Evolutionary conservation across 2,888 invertebrate genomes (phyloP).

Genomic region (Nemapogon koenigi): DNA sequence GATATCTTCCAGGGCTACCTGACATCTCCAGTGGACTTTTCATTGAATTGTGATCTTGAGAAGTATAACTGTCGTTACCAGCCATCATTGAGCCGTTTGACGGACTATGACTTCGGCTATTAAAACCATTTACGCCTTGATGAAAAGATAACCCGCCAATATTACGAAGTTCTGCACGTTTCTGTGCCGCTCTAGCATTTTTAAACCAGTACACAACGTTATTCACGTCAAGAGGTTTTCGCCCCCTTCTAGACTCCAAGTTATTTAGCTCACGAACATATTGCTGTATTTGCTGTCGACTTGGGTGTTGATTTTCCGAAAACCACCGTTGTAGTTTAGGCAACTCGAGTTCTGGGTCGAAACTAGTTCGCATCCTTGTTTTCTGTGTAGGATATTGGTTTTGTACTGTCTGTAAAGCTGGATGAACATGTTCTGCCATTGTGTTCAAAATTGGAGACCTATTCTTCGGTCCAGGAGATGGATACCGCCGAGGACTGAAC

Average conservation of each 20-base stretch:
- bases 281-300: slow-evolving; percentile 94
- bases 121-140: slow-evolving; percentile 69
- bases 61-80: slow-evolving; percentile 66
- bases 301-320: slow-evolving; percentile 95
- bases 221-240: slow-evolving; percentile 93
- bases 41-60: slow-evolving; percentile 63
- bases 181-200: slow-evolving; percentile 95
- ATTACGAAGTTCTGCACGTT: slow-evolving; percentile 83
- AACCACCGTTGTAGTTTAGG: slow-evolving; percentile 98
- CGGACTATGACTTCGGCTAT: slow-evolving; percentile 69
- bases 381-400: slow-evolving; percentile 83
- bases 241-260: slow-evolving; percentile 88
- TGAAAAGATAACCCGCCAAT: slow-evolving; percentile 66
- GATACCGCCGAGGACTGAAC: slow-evolving; percentile 56
- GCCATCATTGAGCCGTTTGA: slow-evolving; percentile 68
- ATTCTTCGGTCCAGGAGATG: slow-evolving; percentile 57
- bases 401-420: slow-evolving; percentile 78
- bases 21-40: slow-evolving; percentile 69
- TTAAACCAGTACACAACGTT: slow-evolving; percentile 98
- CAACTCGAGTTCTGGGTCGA: slow-evolving; percentile 95
- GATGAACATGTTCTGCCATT: slow-evolving; percentile 69
- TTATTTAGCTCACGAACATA: slow-evolving; percentile 94
- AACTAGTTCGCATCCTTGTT: slow-evolving; percentile 95
- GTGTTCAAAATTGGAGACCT: slow-evolving; percentile 50
- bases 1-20: slow-evolving; percentile 63